Evolutionary conservation across 2,888 invertebrate genomes (phyloP), one percentile per base, ranked within the genome.

Genomic region (Ennomos fuscantarius): DNA sequence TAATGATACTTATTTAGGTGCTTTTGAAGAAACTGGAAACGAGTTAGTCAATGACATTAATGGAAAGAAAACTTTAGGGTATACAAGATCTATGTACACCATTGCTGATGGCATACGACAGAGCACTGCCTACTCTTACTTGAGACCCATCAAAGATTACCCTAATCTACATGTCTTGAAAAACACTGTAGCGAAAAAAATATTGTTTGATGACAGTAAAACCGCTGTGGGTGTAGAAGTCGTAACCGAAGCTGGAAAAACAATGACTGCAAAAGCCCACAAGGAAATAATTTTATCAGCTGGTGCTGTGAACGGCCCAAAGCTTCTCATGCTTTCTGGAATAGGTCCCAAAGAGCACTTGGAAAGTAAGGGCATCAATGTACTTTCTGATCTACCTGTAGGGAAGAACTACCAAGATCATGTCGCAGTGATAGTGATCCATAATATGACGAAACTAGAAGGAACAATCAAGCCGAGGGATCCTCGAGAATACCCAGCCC

Each of bases 1-100:
- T 24, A 66, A 51, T 31, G 31, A 66, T 5, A 60, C 57, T 1
- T 78, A 74, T 50, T 66, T 79, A 56, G 71, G 76, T 53, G 88
- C 82, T 0, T 84, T 86, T 8, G 61, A 68, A 51, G 86, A 92
- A 66, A 63, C 84, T 54, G 91, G 90, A 0, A 76, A 85, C 54
- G 69, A 79, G 12, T 75, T 74, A n/a, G 61, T 84, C 11, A 35
- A 68, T 45, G 68, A 78, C 44, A 62, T 70, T 15, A 78, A 75
- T 50, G 75, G 69, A 0, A 63, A 86, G 68, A 57, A 81, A 76
- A 41, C 84, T 74, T 61, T 57, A 74, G 89, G 62, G 60, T 86
- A 55, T 56, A 79, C 65, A 9, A 53, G 60, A 6, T 52, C 65
- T 1, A 35, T 71, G 11, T 62, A 54, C 8, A 70, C 69, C 0